Base-by-base conservation (phyloP, 2,888 invertebrate genomes). In the Anagyrus pseudococci region DNA sequence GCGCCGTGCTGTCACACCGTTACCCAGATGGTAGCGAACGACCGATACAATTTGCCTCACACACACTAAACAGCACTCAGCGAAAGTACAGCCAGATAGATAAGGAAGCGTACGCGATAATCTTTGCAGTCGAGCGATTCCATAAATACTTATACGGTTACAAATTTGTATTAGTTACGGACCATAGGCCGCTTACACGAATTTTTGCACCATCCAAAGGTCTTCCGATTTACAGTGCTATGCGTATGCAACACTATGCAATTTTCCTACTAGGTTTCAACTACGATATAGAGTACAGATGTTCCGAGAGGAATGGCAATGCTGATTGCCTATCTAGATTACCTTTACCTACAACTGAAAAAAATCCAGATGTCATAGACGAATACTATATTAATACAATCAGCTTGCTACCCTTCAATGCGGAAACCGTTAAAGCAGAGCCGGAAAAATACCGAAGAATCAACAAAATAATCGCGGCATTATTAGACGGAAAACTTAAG, bases 171-270 rank as follows among this genome's bases (percentile, higher is more conserved):
- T 23, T 47, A 2, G 13, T n/a, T 17, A n/a, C 1, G 1, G 54
- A 54, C 20, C 4, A 54, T 20, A 2, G 44, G 2, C 26, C 44
- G n/a, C n/a, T 56, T 8, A 2, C 26, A 7, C 47, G 47, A 37
- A 56, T 56, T 56, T 56, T 47, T 37, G 22, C 2, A n/a, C 29
- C 20, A 8, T 10, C 20, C n/a, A 47, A 56, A 37, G 4, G 26
- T 25, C 15, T 56, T 7, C 57, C 49, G 0, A n/a, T 13, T 4
- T 58, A 69, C 52, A 61, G 62, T 17, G 64, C 70, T n/a, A 65
- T 64, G 17, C 58, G 70, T 33, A 71, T 71, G 69, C 68, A 72
- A 40, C 69, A 70, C 54, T 73, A 68, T 43, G 70, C 67, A 0
- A 49, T 64, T 13, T 71, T 67, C 44, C 58, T 71, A 7, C 49